Base-by-base conservation (phyloP, 2,888 invertebrate species). In the Arrhopalites spinosus region DNA sequence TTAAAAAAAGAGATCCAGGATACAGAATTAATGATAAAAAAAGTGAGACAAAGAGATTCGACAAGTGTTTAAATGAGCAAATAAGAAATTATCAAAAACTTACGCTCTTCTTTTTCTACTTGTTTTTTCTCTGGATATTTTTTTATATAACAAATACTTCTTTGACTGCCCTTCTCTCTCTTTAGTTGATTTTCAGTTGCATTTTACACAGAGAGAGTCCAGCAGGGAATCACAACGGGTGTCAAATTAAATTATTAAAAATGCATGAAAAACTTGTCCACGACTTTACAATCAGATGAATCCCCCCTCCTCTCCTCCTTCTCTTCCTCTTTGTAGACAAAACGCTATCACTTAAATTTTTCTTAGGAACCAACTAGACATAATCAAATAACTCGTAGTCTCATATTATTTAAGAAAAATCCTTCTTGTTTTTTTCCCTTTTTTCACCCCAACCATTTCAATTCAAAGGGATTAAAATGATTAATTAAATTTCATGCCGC, bases 231-330 rank as follows among this genome's bases (percentile, higher is more conserved):
- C 67, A 11, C 67, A 47, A 68, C 67, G 50, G 67, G 67, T 68
- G 67, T 68, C 67, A 68, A 68, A 68, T 68, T 68, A 68, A 68
- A 68, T 68, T 68, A 68, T 68, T 68, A 68, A 68, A 68, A 68
- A 68, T 68, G 67, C 67, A 68, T 68, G 67, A 68, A 68, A 68
- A 68, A 68, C 67, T 68, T 68, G 67, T 68, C 67, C 47, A 68
- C 47, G 43, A 68, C 47, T n/a, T 68, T n/a, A 25, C 36, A 43
- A 43, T 66, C 43, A 66, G 45, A 66, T 43, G 66, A 66, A 20
- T 43, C 25, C 2, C 29, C 25, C 36, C 43, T 43, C 30, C 45
- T 45, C 15, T 45, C 8, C 45, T 45, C 8, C 45, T 45, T 45
- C 15, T 45, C 15, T 45, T 45, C 45, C 15, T 15, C 7, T 11